phyloP scores from a whole-genome alignment of 2,113 vertebrate species.

The Epinephelus lanceolatus region DNA sequence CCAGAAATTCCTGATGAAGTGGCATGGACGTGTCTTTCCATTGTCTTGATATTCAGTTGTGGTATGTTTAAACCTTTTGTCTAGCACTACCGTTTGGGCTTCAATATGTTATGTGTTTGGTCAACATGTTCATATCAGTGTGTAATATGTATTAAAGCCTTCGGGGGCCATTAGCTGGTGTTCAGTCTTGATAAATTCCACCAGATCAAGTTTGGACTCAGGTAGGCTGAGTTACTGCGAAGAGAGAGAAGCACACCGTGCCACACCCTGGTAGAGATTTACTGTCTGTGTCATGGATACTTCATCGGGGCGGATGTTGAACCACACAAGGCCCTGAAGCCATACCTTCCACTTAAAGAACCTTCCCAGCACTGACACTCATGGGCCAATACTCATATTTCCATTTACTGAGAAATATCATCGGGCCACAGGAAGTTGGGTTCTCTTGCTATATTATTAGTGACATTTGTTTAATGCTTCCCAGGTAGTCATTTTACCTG shows the following conservation, averaged over 20 bases:
- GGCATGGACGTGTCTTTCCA: too few species aligned
- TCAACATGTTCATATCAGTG: not conserved
- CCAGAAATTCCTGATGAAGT: not conserved
- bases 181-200: not conserved
- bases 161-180: not conserved
- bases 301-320: slow-evolving; percentile 18
- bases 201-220: slow-evolving; percentile 1
- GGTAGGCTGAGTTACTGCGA: not conserved
- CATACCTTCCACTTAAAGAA: not conserved
- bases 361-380: not conserved
- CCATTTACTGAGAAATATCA: not conserved
- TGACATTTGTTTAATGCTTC: not conserved
- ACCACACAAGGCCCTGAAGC: slow-evolving; percentile 5
- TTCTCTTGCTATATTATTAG: not conserved
- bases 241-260: not conserved
- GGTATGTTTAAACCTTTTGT: not conserved
- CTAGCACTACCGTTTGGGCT: not conserved
- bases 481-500: too few species aligned
- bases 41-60: too few species aligned
- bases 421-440: too few species aligned
- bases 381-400: not conserved
- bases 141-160: not conserved
- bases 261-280: slow-evolving; percentile 12
- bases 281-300: not conserved
- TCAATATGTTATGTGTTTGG: not conserved